Percentiles rank a stretch among this genome's conserved stretches.
phyloP scores from a whole-genome alignment of 2,888 invertebrate species.

The Gasteruption jaculator region DNA sequence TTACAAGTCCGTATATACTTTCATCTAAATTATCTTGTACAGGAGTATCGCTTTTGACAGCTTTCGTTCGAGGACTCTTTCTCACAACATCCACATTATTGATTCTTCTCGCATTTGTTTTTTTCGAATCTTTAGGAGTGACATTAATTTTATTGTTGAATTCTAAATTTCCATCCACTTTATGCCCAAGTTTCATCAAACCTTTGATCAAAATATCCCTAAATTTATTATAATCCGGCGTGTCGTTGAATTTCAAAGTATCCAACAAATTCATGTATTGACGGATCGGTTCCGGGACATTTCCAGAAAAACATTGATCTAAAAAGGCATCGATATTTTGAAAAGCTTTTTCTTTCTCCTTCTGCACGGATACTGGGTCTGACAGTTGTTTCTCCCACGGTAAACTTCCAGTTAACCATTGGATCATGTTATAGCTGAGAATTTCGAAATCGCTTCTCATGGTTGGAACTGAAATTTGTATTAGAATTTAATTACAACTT shows the following conservation, averaged over 20 bases:
- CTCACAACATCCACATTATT: too few relatives aligned
- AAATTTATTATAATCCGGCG: slow-evolving; percentile 72
- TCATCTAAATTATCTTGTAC: slow-evolving; percentile 26
- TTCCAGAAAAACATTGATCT: slow-evolving; percentile 47
- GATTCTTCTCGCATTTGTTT: too few relatives aligned
- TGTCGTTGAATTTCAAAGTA: slow-evolving; percentile 64
- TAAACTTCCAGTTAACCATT: slow-evolving; percentile 80
- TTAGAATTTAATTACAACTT: slow-evolving; percentile 1
- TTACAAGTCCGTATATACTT: slow-evolving; percentile 37
- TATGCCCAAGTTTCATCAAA: slow-evolving; percentile 60
- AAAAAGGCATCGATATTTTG: slow-evolving; percentile 53
- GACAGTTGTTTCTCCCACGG: slow-evolving; percentile 78
- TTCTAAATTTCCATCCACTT: slow-evolving; percentile 58
- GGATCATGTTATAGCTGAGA: slow-evolving; percentile 86
- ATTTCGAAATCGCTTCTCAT: slow-evolving; percentile 93
- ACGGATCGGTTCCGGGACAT: slow-evolving; percentile 44
- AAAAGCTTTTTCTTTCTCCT: slow-evolving; percentile 68
- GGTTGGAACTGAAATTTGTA: slow-evolving; percentile 60
- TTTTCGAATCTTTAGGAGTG: neutral
- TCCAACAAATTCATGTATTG: slow-evolving; percentile 65
- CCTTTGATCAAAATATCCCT: slow-evolving; percentile 63
- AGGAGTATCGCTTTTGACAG: slow-evolving; percentile 15
- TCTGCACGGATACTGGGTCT: slow-evolving; percentile 62
- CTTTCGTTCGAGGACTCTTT: slow-evolving; percentile 20
- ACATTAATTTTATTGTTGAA: slow-evolving; percentile 48